phyloP scores from a whole-genome alignment of 2,113 vertebrate species.

The Anhinga anhinga region DNA sequence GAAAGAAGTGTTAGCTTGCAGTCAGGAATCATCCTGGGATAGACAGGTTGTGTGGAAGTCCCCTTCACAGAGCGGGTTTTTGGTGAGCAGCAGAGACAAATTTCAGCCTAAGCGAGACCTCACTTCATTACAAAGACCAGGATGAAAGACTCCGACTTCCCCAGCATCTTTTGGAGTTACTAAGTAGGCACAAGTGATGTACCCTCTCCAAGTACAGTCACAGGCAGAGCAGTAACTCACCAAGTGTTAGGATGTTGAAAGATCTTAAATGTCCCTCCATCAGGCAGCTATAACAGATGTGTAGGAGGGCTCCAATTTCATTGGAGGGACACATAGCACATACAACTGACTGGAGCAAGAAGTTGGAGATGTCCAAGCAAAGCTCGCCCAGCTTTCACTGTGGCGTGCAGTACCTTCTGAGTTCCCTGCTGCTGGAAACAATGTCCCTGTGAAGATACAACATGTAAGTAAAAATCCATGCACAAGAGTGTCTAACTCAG shows the following conservation, averaged over 20 bases:
- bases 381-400: background rate
- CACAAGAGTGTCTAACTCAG: background rate
- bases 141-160: background rate
- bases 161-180: background rate
- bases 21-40: background rate
- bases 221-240: background rate
- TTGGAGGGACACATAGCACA: fast-evolving
- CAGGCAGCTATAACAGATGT: fast-evolving
- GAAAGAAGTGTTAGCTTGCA: background rate
- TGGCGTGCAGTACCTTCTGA: fast-evolving
- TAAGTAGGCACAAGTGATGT: background rate
- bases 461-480: background rate
- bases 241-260: background rate
- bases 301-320: background rate
- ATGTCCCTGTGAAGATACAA: background rate
- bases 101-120: background rate
- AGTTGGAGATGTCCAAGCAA: background rate
- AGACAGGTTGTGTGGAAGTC: background rate
- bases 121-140: background rate
- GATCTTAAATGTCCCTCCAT: background rate
- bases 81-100: background rate
- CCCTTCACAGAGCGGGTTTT: background rate
- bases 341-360: background rate
- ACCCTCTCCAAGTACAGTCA: background rate
- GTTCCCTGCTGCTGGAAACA: background rate